Conservation (phyloP, 2,888 invertebrate genomes). For the Pemphredon lugubris region DNA sequence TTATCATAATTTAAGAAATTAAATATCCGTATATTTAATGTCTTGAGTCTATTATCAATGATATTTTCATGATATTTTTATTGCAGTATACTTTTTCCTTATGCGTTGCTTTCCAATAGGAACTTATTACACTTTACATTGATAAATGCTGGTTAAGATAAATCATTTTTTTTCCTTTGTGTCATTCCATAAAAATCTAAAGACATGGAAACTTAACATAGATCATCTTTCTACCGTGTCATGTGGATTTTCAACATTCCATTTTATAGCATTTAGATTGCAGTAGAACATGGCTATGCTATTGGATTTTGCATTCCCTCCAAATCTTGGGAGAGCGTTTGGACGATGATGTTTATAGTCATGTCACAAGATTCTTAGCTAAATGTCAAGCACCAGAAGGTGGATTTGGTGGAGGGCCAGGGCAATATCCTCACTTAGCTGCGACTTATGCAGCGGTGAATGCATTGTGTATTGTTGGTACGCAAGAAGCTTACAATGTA, state of each 20-base stretch:
- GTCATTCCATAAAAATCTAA: no score
- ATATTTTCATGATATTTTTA: no score
- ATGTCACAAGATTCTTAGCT: slow-evolving; percentile 84
- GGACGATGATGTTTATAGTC: slow-evolving; percentile 82
- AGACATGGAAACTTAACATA: no score
- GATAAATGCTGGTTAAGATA: no score
- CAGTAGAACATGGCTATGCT: slow-evolving; percentile 97
- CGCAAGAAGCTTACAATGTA: slow-evolving; percentile 92
- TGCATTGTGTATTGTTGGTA: slow-evolving; percentile 94
- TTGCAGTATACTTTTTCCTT: neutral
- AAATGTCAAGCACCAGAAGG: slow-evolving; percentile 91
- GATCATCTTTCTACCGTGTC: no score
- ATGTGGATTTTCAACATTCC: no score
- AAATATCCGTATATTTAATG: no score
- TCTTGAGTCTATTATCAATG: no score
- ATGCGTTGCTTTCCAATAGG: no score
- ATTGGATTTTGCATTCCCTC: slow-evolving; percentile 97
- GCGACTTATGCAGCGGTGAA: slow-evolving; percentile 99
- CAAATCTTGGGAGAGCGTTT: slow-evolving; percentile 88
- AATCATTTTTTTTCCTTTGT: no score
- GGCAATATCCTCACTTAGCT: slow-evolving; percentile 95
- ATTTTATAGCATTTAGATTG: slow-evolving; percentile 96
- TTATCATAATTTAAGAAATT: neutral
- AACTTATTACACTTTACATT: no score
- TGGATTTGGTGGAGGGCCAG: slow-evolving; percentile 97